phyloP scores from a whole-genome alignment of 2,888 invertebrate species.

The Netelia inedita region DNA sequence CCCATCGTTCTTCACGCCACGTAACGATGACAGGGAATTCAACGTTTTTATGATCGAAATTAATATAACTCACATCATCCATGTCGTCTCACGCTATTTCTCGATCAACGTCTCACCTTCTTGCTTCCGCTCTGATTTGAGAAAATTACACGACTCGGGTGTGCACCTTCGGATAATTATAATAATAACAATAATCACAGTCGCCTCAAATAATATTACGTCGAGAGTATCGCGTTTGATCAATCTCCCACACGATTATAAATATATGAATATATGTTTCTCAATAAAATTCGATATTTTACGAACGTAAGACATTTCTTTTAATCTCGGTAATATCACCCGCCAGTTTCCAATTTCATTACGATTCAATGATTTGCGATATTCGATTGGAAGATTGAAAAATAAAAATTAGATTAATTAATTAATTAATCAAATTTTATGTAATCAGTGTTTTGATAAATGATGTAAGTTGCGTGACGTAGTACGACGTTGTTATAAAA shows the following conservation, averaged over 20 bases:
- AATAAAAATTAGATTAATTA: not conserved
- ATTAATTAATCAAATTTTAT: not conserved
- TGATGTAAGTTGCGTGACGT: no score
- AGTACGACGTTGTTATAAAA: no score
- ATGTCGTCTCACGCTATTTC: constrained; percentile 37
- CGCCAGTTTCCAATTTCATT: not conserved
- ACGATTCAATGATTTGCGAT: not conserved
- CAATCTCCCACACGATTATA: constrained; percentile 35
- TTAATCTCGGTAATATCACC: not conserved
- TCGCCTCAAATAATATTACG: constrained; percentile 4
- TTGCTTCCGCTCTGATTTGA: constrained; percentile 32
- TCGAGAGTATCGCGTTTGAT: constrained; percentile 46
- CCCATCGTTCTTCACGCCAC: constrained; percentile 3
- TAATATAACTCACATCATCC: constrained; percentile 2
- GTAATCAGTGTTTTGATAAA: not conserved
- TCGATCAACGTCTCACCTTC: constrained; percentile 1
- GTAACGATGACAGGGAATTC: constrained; percentile 57
- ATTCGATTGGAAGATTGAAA: not conserved
- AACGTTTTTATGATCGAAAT: constrained; percentile 31
- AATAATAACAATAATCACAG: constrained; percentile 14
- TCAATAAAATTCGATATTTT: constrained; percentile 10
- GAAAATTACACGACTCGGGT: constrained; percentile 44
- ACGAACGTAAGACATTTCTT: not conserved
- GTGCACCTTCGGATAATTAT: constrained; percentile 2
- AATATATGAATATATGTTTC: not conserved